These are phyloP conservation scores for Euproctis similis DNA, from an alignment of 2,888 invertebrate genomes.

Conservation along the genomic window DNA sequence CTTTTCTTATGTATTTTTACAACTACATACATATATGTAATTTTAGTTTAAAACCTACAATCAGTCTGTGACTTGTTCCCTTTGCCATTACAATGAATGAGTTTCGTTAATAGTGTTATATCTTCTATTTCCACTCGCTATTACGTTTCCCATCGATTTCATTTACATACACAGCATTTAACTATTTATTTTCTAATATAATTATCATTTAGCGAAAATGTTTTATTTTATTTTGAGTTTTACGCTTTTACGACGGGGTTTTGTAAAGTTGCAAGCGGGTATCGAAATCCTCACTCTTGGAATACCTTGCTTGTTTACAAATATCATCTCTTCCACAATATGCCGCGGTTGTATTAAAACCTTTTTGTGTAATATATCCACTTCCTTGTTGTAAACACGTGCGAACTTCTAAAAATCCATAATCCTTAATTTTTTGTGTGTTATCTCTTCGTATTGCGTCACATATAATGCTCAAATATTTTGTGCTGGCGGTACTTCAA, in stretches of 20 bases:
- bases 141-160: conserved; percentile 19
- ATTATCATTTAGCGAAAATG: too few relatives aligned
- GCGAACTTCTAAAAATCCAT: conserved; percentile 8
- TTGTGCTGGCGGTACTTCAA: neutral
- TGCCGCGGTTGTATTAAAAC: conserved; percentile 15
- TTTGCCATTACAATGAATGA: conserved; percentile 41
- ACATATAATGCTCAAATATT: too few relatives aligned
- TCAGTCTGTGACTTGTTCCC: conserved; percentile 12
- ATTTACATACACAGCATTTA: conserved; percentile 3
- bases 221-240: too few relatives aligned
- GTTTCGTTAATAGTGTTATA: conserved; percentile 50
- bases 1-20: too few relatives aligned
- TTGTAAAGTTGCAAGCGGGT: too few relatives aligned
- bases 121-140: conserved; percentile 55
- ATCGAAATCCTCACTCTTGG: too few relatives aligned
- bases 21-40: too few relatives aligned
- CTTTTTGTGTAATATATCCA: conserved; percentile 29
- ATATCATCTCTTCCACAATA: conserved; percentile 2
- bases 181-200: too few relatives aligned
- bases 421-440: neutral
- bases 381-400: conserved; percentile 16
- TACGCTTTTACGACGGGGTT: too few relatives aligned
- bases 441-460: too few relatives aligned
- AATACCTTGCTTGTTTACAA: conserved; percentile 1
- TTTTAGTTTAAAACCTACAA: too few relatives aligned